These are phyloP conservation scores for Diglossa cyanea DNA, from an alignment of 2,797 vertebrate genomes.

Conservation along the genomic window DNA sequence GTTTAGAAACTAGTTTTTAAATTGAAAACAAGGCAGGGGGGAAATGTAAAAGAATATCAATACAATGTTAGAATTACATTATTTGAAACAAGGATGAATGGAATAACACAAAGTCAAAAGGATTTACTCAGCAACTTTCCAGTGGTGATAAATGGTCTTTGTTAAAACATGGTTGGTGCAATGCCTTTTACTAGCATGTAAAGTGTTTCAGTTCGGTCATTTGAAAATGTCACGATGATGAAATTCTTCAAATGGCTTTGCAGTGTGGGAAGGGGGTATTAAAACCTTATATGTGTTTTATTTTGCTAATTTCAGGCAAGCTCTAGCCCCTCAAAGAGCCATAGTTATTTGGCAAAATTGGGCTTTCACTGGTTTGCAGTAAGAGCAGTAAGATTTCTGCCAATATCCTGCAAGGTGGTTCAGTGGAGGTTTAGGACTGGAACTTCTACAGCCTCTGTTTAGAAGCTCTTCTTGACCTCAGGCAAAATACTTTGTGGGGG, in stretches of 20 bases:
- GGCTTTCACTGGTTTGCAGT: background rate
- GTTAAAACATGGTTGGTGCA: conserved; percentile 2
- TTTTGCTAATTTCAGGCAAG: background rate
- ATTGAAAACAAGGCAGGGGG: background rate
- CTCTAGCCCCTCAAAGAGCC: background rate
- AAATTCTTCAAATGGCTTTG: conserved; percentile 26
- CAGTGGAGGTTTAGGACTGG: background rate
- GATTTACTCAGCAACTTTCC: conserved; percentile 61
- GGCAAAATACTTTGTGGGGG: background rate
- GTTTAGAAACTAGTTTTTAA: conserved; percentile 50
- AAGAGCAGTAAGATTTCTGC: background rate
- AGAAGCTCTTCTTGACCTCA: background rate
- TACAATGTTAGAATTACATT: conserved; percentile 54
- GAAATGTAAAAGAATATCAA: conserved; percentile 39
- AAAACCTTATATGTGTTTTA: background rate
- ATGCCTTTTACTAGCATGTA: conserved; percentile 48
- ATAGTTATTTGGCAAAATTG: background rate
- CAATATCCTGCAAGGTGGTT: background rate
- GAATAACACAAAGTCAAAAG: conserved; percentile 53
- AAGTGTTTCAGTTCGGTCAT: conserved; percentile 40
- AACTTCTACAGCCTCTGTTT: background rate
- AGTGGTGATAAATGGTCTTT: conserved; percentile 46
- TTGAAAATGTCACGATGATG: background rate
- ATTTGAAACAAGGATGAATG: conserved; percentile 67
- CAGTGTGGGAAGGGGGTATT: background rate